Evolutionary conservation across 2,888 invertebrate species (phyloP), one percentile per base, ranked within the genome.

Genomic region (Drosophila nr. medialis): DNA sequence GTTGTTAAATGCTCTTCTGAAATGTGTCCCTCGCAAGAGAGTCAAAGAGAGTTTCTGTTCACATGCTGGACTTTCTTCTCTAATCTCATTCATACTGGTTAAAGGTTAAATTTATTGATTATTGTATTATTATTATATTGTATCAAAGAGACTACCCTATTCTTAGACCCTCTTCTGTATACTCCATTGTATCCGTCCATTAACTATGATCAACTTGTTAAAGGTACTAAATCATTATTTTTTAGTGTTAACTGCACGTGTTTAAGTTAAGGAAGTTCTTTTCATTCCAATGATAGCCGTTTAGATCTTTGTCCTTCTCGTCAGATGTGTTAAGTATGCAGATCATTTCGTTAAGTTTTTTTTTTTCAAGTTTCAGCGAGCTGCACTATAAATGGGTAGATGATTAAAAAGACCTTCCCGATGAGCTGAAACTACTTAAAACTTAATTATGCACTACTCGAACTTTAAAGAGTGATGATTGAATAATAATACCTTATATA

Each of bases 381-480:
- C 63, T 79, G 76, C 64, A 79, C 75, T 59, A 69, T 79, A 77
- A 77, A 79, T 61, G 55, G 38, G 68, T 49, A 68, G 68, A 67
- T 69, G 79, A 71, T 75, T 49, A 30, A 55, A 64, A 64, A 77
- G 76, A 80, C 77, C 80, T 75, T 64, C 63, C 67, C 42, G 65
- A 51, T 65, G 65, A 65, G 67, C 30, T n/a, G 27, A 61, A 54
- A 54, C 64, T 53, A 50, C 64, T 75, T 64, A 36, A 61, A 75
- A 63, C 72, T 78, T 78, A 78, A 78, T 78, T 78, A 80, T 78
- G 77, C 80, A 80, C 80, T 80, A 80, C 77, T 76, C 77, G 62
- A 78, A 80, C 80, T 59, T 61, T 45, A 48, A 70, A 51, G 53
- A 66, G 56, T 59, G 61, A 62, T 62, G 71, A 63, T 60, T 45